phyloP scores from a whole-genome alignment of 2,797 vertebrate species.

The Hypotaenidia philippensis region DNA sequence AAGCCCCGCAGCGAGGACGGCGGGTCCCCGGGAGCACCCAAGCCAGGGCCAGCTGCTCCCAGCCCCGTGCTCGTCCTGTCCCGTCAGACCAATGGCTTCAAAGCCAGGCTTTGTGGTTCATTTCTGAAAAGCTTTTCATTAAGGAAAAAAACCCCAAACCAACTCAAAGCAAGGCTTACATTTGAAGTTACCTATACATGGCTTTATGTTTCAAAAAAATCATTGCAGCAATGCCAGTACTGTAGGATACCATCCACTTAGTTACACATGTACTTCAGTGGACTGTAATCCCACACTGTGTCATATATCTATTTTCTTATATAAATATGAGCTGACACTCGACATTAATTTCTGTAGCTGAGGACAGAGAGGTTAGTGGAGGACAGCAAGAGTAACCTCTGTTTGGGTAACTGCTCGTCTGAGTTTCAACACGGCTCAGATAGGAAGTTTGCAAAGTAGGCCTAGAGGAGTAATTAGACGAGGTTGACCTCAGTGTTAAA shows the following conservation, averaged over 20 bases:
- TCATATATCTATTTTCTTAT: background rate
- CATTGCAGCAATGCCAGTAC: accelerated
- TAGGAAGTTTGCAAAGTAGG: background rate
- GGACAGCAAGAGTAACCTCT: background rate
- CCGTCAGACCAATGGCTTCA: background rate
- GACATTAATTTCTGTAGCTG: background rate
- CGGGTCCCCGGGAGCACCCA: background rate
- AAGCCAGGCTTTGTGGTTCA: background rate
- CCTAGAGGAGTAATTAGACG: background rate
- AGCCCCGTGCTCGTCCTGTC: accelerated
- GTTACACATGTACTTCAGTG: background rate
- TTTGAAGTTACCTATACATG: background rate
- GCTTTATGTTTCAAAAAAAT: background rate
- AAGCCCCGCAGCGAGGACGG: background rate
- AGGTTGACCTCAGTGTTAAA: background rate
- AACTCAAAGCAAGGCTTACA: background rate
- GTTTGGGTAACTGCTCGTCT: background rate
- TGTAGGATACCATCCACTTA: background rate
- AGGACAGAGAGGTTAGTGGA: background rate
- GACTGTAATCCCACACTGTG: background rate
- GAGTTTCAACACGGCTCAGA: background rate
- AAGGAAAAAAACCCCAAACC: background rate
- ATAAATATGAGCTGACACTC: background rate
- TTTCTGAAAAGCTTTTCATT: background rate
- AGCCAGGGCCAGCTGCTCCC: background rate